Evolutionary conservation across 1,140 invertebrate species (phyloP), one percentile per base, ranked within the genome.

Genomic region (Capitella teleta): DNA sequence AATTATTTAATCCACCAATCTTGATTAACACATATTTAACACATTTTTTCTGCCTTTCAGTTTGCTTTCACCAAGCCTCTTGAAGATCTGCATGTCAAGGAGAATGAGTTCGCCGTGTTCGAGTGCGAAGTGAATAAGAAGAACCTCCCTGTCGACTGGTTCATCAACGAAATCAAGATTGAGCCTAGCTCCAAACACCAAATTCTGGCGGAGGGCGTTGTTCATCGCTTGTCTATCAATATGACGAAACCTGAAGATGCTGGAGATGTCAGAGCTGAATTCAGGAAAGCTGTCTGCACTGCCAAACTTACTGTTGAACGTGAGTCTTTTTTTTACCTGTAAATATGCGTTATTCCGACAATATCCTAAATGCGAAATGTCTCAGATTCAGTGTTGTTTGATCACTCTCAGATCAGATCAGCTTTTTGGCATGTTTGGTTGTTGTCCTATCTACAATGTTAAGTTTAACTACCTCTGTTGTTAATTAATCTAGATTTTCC

Each of bases 51-150:
- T 51, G 42, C 42, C 42, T 57, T 62, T 26, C 57, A 72, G 67
- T 66, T 66, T 59, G 54, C 63, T 41, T 67, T 68, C 58, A 54
- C 59, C 10, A 58, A 54, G 41, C 60, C 63, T 16, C 56, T 73
- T 23, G 55, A 69, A 41, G 65, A 72, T 51, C 49, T 61, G n/a
- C 54, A 47, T 10, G 63, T 66, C 18, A 63, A 59, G 34, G 70
- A 72, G 51, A 64, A 61, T 30, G 67, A 67, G 38, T 59, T 62
- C 5, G 70, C 69, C 23, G 54, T 58, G 26, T 73, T 71, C 55
- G 60, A 66, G 34, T 72, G 68, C 55, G 63, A 70, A 56, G 54
- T 67, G 12, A 66, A 60, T 8, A 53, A 71, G 37, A 46, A 65
- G 30, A 61, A 72, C 40, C 61, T 68, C 37, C 60, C 57, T 23